Conservation (phyloP, 1,140 invertebrate species). For the Neodiprion pinetum region DNA sequence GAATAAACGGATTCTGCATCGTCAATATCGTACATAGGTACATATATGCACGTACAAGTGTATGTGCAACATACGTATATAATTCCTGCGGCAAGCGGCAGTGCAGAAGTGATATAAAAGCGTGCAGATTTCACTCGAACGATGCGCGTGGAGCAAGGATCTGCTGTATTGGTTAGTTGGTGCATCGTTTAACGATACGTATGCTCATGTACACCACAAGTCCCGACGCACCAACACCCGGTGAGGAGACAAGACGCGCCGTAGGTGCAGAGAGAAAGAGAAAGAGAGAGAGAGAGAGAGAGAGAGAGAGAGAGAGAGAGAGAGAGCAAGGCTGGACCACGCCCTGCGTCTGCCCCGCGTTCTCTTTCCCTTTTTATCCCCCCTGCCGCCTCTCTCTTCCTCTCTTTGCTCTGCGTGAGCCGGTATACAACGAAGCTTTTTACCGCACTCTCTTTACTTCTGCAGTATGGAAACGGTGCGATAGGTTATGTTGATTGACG, state of each 20-base stretch:
- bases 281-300: constrained; percentile 26
- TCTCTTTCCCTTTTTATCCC: constrained; percentile 40
- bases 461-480: constrained; percentile 25
- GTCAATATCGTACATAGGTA: too few species aligned
- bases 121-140: too few species aligned
- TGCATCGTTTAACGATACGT: too few species aligned
- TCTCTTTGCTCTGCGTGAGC: constrained; percentile 6
- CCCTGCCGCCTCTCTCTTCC: constrained; percentile 22
- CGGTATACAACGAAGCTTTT: constrained; percentile 12
- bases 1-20: too few species aligned
- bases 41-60: too few species aligned
- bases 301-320: constrained; percentile 28
- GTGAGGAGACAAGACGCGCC: constrained; percentile 8
- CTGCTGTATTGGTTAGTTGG: too few species aligned
- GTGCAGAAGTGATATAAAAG: too few species aligned
- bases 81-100: too few species aligned
- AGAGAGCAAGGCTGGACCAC: constrained; percentile 60
- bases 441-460: constrained; percentile 24
- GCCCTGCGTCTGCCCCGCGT: constrained; percentile 57
- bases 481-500: constrained; percentile 21
- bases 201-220: too few species aligned
- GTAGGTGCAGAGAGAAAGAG: constrained; percentile 21
- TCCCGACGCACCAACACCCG: too few species aligned
- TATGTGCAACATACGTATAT: too few species aligned
- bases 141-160: too few species aligned